These are phyloP conservation scores for Ptilorrhoa leucosticta DNA, from an alignment of 2,113 vertebrate genomes.

Conservation along the genomic window DNA sequence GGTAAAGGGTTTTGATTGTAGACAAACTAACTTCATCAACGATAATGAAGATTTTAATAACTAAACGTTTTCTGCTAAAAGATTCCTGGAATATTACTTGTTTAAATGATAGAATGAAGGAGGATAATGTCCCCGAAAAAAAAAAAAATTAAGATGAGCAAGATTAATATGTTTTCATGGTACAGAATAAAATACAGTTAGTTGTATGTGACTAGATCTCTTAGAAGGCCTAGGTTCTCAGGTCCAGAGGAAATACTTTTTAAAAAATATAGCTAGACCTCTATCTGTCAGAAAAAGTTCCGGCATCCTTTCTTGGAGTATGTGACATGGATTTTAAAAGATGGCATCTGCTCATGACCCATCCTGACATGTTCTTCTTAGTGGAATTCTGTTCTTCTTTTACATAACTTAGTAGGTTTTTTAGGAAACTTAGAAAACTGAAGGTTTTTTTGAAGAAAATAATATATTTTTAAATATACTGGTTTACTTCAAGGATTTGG, in stretches of 20 bases:
- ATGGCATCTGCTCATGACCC: neutral
- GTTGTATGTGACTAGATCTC: neutral
- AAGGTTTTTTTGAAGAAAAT: fast-evolving
- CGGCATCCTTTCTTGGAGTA: neutral
- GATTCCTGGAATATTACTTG: neutral
- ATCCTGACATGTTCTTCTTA: neutral
- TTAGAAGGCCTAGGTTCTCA: neutral
- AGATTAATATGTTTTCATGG: neutral
- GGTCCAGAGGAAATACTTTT: neutral
- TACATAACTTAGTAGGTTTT: neutral
- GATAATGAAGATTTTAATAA: neutral
- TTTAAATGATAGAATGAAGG: neutral
- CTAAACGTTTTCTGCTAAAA: neutral
- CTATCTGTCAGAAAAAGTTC: neutral
- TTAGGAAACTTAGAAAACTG: neutral
- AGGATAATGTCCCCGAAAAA: neutral
- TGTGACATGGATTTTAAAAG: neutral
- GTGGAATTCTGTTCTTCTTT: neutral
- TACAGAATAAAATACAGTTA: neutral
- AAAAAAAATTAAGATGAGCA: neutral
- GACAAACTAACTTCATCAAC: neutral
- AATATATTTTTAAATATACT: neutral
- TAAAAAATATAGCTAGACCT: neutral
- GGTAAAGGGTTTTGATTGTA: neutral
- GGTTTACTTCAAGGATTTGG: neutral